Base-by-base conservation (phyloP, 2,888 invertebrate genomes). In the Phyllotreta striolata region DNA sequence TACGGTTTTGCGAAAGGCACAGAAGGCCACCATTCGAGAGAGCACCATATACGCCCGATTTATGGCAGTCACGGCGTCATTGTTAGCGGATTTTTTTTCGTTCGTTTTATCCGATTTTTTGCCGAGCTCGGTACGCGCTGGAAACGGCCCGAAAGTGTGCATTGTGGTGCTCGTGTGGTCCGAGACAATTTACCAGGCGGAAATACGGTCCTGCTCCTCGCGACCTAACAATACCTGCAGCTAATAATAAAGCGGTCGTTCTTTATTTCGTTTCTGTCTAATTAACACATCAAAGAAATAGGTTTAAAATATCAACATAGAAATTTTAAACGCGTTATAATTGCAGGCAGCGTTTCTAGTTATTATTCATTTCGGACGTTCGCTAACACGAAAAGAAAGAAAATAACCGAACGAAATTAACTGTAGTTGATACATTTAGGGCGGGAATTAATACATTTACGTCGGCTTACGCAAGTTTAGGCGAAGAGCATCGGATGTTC, bases 11-110 rank as follows among this genome's bases (percentile, higher is more conserved):
- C 70, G 74, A 78, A 76, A 73, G 73, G 76, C 67, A 47, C 47
- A 66, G 68, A 69, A 68, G 72, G 67, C 71, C 67, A 70, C 9
- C 8, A 1, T 75, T 73, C 72, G 71, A 72, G 72, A 74, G 75
- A 24, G 24, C 24, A 70, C 76, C 75, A 76, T 77, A 76, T 76
- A 74, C 72, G 74, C 73, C 73, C 75, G 75, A 77, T 77, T 77
- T 77, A 77, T 73, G 66, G 72, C 68, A 71, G 77, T 77, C 77
- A 77, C 77, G 77, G 72, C 76, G 76, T 77, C 77, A 76, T 77
- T 77, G 77, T 76, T 76, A 73, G 62, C 55, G 64, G 60, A 67
- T 72, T 75, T 76, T 75, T 74, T 64, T 66, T 39, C n/a, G 24
- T 4, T 4, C 24, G 24, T 24, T 24, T 24, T 24, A 24, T 24